Conservation (phyloP, 1,140 invertebrate genomes). For the Drosophila prosaltans region DNA sequence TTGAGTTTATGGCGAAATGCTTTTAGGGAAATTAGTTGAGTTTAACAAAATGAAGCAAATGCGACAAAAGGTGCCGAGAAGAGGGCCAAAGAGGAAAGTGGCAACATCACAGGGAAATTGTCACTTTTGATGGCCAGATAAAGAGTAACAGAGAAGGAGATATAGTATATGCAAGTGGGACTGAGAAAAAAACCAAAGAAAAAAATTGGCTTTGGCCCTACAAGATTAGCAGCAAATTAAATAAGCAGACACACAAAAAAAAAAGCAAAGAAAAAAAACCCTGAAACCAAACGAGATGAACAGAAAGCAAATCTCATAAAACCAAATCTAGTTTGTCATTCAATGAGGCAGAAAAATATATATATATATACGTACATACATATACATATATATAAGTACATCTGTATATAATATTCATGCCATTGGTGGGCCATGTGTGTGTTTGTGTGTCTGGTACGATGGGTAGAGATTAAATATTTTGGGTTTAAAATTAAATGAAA, state of each 20-base stretch:
- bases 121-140: slow-evolving; percentile 73
- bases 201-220: slow-evolving; percentile 68
- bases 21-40: slow-evolving; percentile 77
- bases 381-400: slow-evolving; percentile 53
- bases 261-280: slow-evolving; percentile 28
- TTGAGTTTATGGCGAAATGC: slow-evolving; percentile 80
- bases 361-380: slow-evolving; percentile 35
- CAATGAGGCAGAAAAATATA: slow-evolving; percentile 80
- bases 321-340: slow-evolving; percentile 80
- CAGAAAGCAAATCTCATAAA: slow-evolving; percentile 77
- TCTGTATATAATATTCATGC: slow-evolving; percentile 30
- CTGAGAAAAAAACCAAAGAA: neutral
- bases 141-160: slow-evolving; percentile 21
- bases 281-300: slow-evolving; percentile 51
- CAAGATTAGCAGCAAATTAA: slow-evolving; percentile 80
- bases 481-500: slow-evolving; percentile 23
- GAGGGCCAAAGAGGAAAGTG: slow-evolving; percentile 20
- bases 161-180: slow-evolving; percentile 13
- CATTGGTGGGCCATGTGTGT: slow-evolving; percentile 57
- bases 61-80: slow-evolving; percentile 19
- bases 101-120: slow-evolving; percentile 66
- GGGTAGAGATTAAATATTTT: slow-evolving; percentile 40
- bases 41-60: slow-evolving; percentile 45
- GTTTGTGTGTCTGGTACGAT: slow-evolving; percentile 37
- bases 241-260: slow-evolving; percentile 60